Conservation (phyloP, 2,797 vertebrate genomes). For the Meda fulgida region DNA sequence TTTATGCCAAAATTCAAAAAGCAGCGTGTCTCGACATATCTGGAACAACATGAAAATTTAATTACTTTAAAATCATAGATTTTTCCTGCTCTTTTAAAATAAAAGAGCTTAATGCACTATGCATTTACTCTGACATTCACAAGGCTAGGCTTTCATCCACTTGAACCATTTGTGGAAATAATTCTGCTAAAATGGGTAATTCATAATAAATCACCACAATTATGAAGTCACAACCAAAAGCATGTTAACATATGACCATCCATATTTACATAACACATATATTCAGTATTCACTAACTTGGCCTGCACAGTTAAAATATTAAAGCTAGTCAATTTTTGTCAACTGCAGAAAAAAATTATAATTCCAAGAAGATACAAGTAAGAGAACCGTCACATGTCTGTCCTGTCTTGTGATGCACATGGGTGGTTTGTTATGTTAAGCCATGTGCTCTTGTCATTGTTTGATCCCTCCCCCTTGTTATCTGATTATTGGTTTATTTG, state of each 20-base stretch:
- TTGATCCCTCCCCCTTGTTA: too few species aligned
- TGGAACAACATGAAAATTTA: neutral
- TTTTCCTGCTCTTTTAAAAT: neutral
- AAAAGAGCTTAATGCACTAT: neutral
- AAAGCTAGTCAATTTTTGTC: neutral
- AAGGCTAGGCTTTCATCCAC: neutral
- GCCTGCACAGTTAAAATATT: neutral
- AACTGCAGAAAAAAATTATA: too few species aligned
- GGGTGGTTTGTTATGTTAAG: too few species aligned
- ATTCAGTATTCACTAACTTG: neutral
- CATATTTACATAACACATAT: neutral
- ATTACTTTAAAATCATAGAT: too few species aligned
- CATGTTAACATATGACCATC: neutral
- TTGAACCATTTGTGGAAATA: neutral
- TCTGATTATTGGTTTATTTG: too few species aligned
- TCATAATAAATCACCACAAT: neutral
- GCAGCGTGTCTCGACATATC: neutral
- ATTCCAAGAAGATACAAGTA: too few species aligned
- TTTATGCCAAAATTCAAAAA: constrained; percentile 20
- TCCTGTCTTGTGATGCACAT: too few species aligned
- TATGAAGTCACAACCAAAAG: neutral
- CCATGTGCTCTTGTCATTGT: too few species aligned
- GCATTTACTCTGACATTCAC: neutral
- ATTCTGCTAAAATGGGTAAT: neutral
- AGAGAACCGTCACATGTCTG: too few species aligned